phyloP scores from a whole-genome alignment of 2,888 invertebrate species.

The Icerya purchasi region DNA sequence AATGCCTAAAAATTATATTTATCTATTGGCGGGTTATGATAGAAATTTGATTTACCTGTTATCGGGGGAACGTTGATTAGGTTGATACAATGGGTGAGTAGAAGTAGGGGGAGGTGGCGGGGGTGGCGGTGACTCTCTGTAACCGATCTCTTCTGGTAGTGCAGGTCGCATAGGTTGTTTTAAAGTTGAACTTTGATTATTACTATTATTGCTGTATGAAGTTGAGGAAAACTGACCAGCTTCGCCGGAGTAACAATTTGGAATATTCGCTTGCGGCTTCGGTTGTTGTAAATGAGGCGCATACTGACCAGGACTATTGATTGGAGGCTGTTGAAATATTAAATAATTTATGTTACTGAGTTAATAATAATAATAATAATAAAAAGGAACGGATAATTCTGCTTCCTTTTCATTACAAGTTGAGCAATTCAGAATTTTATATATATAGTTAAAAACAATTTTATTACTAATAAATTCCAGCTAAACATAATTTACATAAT shows the following conservation, averaged over 20 bases:
- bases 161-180: slow-evolving; percentile 14
- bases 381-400: too few relatives aligned
- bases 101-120: slow-evolving; percentile 48
- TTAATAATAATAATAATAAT: too few relatives aligned
- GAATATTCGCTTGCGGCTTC: slow-evolving; percentile 18
- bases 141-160: slow-evolving; percentile 16
- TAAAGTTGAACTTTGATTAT: neutral
- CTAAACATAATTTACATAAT: too few relatives aligned
- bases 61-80: slow-evolving; percentile 13
- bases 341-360: too few relatives aligned
- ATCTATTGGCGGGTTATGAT: too few relatives aligned
- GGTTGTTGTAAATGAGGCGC: slow-evolving; percentile 1
- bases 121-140: slow-evolving; percentile 25
- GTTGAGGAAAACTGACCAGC: neutral
- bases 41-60: slow-evolving; percentile 1
- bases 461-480: too few relatives aligned
- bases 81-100: slow-evolving; percentile 42
- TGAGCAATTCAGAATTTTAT: too few relatives aligned
- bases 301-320: neutral
- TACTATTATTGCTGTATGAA: neutral
- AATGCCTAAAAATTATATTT: too few relatives aligned
- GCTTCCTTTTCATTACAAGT: too few relatives aligned
- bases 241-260: neutral
- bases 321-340: neutral
- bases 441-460: too few relatives aligned